Evolutionary conservation across 2,797 vertebrate species (phyloP).

Genomic region (Cossypha polioptera): DNA sequence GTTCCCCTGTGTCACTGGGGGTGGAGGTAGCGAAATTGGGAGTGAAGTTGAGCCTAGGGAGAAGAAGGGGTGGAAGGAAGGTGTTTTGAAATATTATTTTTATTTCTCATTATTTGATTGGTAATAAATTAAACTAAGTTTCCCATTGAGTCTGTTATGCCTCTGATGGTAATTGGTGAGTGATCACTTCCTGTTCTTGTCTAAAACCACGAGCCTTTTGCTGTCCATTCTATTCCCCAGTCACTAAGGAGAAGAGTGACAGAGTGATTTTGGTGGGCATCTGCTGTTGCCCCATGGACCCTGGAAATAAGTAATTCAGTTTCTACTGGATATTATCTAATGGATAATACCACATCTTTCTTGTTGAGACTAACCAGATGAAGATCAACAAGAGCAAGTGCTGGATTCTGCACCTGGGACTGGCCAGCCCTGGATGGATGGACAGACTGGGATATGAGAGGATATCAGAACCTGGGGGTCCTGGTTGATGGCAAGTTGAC

Average conservation of each 20-base stretch:
- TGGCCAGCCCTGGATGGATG: rapidly evolving
- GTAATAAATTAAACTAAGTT: neutral
- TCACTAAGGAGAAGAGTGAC: neutral
- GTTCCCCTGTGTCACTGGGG: neutral
- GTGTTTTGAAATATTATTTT: neutral
- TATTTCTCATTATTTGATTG: neutral
- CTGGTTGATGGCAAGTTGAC: rapidly evolving
- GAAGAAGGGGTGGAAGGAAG: neutral
- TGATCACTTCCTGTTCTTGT: neutral
- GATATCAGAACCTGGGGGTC: rapidly evolving
- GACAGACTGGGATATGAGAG: neutral
- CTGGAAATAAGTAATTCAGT: neutral
- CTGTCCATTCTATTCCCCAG: neutral
- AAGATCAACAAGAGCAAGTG: neutral
- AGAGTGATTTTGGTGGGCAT: neutral
- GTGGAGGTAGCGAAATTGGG: rapidly evolving
- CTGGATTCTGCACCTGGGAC: neutral
- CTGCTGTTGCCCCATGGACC: neutral
- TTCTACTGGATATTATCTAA: neutral
- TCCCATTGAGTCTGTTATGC: neutral
- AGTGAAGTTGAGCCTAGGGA: neutral
- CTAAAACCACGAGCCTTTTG: neutral
- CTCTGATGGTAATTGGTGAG: neutral
- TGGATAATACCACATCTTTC: neutral
- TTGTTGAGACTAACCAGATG: neutral